A percentile compares a stretch with the other conserved stretches of the same genome.
phyloP scores from a whole-genome alignment of 2,888 invertebrate genomes.

The Reticulitermes lucifugus region DNA sequence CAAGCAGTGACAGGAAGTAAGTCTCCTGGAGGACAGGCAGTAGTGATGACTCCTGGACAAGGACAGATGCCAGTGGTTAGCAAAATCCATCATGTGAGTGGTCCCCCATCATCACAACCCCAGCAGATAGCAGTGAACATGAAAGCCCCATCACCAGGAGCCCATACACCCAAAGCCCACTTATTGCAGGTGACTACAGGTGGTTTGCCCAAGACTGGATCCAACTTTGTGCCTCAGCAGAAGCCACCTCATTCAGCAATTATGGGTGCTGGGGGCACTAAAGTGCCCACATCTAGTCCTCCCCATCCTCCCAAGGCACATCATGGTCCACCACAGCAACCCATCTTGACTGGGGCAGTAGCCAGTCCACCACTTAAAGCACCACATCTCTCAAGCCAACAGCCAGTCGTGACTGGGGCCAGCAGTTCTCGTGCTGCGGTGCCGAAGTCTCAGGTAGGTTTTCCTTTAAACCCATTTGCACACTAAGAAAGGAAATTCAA shows the following conservation, averaged over 20 bases:
- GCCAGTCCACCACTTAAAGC: slow-evolving; percentile 69
- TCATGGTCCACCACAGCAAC: slow-evolving; percentile 47
- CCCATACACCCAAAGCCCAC: slow-evolving; percentile 64
- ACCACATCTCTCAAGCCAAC: slow-evolving; percentile 63
- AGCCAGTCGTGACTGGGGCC: slow-evolving; percentile 62
- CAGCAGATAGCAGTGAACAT: slow-evolving; percentile 43
- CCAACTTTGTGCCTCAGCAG: slow-evolving; percentile 53
- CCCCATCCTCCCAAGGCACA: slow-evolving; percentile 57
- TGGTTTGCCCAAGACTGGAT: slow-evolving; percentile 4
- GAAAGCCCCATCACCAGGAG: slow-evolving; percentile 55
- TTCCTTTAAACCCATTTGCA: neutral
- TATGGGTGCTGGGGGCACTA: slow-evolving; percentile 50
- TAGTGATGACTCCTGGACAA: slow-evolving; percentile 34
- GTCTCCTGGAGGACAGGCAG: slow-evolving; percentile 35
- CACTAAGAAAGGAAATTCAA: too few relatives aligned
- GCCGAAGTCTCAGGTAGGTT: slow-evolving; percentile 49
- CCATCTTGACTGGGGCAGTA: slow-evolving; percentile 61
- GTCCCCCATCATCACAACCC: slow-evolving; percentile 2
- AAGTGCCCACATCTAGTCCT: slow-evolving; percentile 52
- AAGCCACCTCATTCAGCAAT: slow-evolving; percentile 54
- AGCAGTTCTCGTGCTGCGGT: slow-evolving; percentile 58
- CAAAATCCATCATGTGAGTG: slow-evolving; percentile 29
- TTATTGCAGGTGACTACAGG: slow-evolving; percentile 61
- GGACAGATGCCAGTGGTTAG: slow-evolving; percentile 18
- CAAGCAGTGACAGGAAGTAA: slow-evolving; percentile 58